Conservation (phyloP, 1,140 invertebrate genomes). For the Bombus picipes region DNA sequence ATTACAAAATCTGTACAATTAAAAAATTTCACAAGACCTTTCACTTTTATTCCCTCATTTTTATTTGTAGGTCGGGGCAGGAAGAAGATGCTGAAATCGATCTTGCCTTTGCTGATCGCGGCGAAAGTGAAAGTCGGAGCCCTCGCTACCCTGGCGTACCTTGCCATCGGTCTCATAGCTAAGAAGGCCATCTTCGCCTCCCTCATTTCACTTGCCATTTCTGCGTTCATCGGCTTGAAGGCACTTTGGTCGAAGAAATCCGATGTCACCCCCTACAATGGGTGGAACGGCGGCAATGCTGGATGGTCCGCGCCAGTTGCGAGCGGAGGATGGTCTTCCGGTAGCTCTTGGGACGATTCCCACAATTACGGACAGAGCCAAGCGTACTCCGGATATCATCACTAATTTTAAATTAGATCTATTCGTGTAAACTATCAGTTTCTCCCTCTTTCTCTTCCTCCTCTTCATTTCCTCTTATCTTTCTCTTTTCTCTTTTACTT, state of each 20-base stretch:
- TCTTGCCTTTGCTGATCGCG: slow-evolving; percentile 84
- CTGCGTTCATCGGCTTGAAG: slow-evolving; percentile 84
- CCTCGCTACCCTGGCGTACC: slow-evolving; percentile 84
- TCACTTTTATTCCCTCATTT: slow-evolving; percentile 9
- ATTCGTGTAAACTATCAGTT: not conserved
- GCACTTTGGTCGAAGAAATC: slow-evolving; percentile 79
- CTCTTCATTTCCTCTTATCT: not conserved
- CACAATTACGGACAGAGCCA: slow-evolving; percentile 70
- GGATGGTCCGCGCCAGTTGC: slow-evolving; percentile 61
- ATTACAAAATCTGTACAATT: no score
- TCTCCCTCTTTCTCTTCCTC: no score
- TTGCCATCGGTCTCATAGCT: slow-evolving; percentile 85
- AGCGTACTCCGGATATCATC: slow-evolving; percentile 75
- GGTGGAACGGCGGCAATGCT: not conserved
- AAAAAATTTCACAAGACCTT: no score
- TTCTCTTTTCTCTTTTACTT: not conserved
- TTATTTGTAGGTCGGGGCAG: slow-evolving; percentile 83
- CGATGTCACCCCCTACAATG: slow-evolving; percentile 76
- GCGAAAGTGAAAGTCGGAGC: slow-evolving; percentile 85
- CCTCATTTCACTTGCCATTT: slow-evolving; percentile 85
- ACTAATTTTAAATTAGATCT: slow-evolving; percentile 41
- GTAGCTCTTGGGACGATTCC: slow-evolving; percentile 74
- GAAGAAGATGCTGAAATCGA: slow-evolving; percentile 85
- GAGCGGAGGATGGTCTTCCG: slow-evolving; percentile 75
- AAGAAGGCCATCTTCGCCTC: slow-evolving; percentile 87